Conservation (phyloP, 2,888 invertebrate species). For the Ypsolopha sequella region DNA sequence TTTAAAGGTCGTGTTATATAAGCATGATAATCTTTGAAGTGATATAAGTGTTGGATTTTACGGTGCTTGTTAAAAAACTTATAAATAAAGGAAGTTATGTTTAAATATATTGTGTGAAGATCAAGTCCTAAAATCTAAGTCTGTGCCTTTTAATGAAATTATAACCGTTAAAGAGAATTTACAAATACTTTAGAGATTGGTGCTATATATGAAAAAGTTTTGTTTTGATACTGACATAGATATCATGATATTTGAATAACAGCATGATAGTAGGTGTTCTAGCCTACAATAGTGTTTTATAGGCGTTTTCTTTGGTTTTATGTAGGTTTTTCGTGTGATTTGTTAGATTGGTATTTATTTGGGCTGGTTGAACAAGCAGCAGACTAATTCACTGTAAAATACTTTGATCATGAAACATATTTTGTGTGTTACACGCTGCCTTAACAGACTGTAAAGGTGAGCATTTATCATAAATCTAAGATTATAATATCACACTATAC, state of each 20-base stretch:
- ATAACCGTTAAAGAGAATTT: not conserved
- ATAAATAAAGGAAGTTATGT: not conserved
- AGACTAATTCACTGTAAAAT: not conserved
- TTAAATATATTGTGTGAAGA: not conserved
- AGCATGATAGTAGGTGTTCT: not conserved
- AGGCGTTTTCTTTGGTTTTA: not conserved
- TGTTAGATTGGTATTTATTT: not conserved
- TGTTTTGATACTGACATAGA: not conserved
- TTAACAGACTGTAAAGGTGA: constrained; percentile 65
- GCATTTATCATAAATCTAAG: constrained; percentile 12
- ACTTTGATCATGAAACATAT: constrained; percentile 48
- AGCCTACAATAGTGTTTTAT: not conserved
- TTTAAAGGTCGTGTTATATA: not conserved
- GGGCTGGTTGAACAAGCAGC: not conserved
- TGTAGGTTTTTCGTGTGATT: not conserved
- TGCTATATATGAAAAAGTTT: not conserved
- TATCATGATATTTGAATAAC: not conserved
- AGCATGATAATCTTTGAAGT: not conserved
- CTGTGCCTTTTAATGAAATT: not conserved
- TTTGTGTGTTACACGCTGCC: constrained; percentile 69
- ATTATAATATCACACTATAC: no score
- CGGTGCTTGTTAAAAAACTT: not conserved
- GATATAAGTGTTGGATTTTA: not conserved
- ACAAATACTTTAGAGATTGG: not conserved
- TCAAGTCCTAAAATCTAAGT: not conserved